Evolutionary conservation across 2,888 invertebrate genomes (phyloP).

Genomic region (Nymphalis polychloros): DNA sequence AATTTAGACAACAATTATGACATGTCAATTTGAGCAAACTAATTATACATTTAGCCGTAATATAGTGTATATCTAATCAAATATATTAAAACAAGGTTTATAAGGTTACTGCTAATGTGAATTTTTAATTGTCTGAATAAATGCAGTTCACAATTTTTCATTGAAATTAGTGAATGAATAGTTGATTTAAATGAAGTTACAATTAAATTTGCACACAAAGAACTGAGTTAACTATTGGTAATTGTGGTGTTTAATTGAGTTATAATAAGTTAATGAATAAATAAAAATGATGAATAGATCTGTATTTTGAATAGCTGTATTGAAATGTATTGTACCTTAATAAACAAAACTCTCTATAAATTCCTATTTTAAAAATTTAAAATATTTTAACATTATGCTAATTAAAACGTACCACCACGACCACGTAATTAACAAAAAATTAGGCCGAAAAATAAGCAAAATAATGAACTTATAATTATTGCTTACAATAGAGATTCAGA

Average conservation of each 20-base stretch:
- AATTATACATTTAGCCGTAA: too few relatives aligned
- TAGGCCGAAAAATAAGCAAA: conserved; percentile 10
- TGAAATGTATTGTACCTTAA: too few relatives aligned
- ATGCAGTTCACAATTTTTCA: background rate
- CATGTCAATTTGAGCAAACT: too few relatives aligned
- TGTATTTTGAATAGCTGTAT: too few relatives aligned
- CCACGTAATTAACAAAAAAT: conserved; percentile 7
- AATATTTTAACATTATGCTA: background rate
- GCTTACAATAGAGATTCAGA: conserved; percentile 20
- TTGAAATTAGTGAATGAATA: background rate
- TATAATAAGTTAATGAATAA: background rate
- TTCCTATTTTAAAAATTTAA: background rate
- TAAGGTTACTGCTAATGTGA: too few relatives aligned
- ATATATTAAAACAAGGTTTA: too few relatives aligned
- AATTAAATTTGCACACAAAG: conserved; percentile 28
- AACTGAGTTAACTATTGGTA: background rate
- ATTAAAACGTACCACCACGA: too few relatives aligned
- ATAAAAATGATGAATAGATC: background rate
- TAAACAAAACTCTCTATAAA: too few relatives aligned
- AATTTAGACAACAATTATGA: too few relatives aligned
- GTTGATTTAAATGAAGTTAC: conserved; percentile 11
- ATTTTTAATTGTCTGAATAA: background rate
- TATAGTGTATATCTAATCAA: too few relatives aligned
- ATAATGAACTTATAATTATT: conserved; percentile 14
- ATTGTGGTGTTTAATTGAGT: background rate